phyloP scores from a whole-genome alignment of 2,797 vertebrate species.

The Scolopax rusticola region DNA sequence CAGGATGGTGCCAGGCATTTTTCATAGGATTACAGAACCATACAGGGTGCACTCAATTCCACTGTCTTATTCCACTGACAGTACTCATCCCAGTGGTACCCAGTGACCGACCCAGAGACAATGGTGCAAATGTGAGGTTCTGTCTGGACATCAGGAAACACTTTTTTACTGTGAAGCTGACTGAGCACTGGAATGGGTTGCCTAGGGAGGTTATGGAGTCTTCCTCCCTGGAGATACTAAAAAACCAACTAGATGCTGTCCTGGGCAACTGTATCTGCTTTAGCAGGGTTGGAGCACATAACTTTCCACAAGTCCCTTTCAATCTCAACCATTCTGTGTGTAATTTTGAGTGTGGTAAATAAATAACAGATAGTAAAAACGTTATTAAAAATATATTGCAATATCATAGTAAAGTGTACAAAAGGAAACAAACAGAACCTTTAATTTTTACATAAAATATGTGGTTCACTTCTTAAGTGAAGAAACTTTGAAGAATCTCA shows the following conservation, averaged over 20 bases:
- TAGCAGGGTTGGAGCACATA: background rate
- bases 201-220: background rate
- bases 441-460: background rate
- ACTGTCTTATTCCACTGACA: background rate
- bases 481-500: background rate
- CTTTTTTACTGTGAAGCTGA: background rate
- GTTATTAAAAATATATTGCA: background rate
- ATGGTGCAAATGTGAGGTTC: background rate
- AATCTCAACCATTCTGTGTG: background rate
- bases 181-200: background rate
- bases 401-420: background rate
- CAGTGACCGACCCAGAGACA: background rate
- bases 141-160: background rate
- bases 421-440: background rate
- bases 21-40: background rate
- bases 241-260: fast-evolving
- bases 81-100: background rate
- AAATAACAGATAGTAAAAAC: background rate
- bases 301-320: background rate
- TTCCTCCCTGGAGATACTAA: background rate
- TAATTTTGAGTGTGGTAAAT: background rate
- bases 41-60: background rate
- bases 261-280: background rate
- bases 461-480: background rate
- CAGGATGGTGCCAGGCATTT: background rate